Evolutionary conservation across 2,797 vertebrate genomes (phyloP).

Genomic region (Botia almorhae): DNA sequence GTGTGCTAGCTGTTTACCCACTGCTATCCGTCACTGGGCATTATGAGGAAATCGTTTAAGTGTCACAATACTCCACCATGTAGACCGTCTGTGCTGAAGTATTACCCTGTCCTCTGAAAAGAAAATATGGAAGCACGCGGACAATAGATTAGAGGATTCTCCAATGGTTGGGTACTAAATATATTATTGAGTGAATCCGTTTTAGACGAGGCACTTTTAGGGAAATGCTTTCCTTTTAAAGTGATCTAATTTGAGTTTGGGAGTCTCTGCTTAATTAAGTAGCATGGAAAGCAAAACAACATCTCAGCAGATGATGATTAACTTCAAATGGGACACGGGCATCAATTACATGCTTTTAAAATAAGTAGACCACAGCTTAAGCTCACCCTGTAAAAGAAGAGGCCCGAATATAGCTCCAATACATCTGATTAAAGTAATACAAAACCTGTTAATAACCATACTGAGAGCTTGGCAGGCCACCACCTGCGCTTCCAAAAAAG

Average conservation of each 20-base stretch:
- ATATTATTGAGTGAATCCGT: slow-evolving; percentile 66
- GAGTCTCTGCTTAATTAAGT: slow-evolving; percentile 78
- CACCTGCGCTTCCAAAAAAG: slow-evolving; percentile 62
- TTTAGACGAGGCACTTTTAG: slow-evolving; percentile 62
- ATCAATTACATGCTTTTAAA: slow-evolving; percentile 67
- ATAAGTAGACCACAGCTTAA: slow-evolving; percentile 55
- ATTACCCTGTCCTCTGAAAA: slow-evolving; percentile 32
- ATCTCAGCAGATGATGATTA: slow-evolving; percentile 61
- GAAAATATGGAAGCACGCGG: slow-evolving; percentile 30
- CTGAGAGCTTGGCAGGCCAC: slow-evolving; percentile 70
- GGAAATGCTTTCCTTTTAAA: slow-evolving; percentile 66
- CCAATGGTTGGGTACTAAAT: slow-evolving; percentile 21
- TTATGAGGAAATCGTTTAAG: slow-evolving; percentile 46
- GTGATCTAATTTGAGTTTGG: slow-evolving; percentile 73
- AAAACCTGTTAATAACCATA: slow-evolving; percentile 71
- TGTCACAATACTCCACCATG: slow-evolving; percentile 36
- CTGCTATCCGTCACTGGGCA: slow-evolving; percentile 31
- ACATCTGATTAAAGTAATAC: slow-evolving; percentile 71
- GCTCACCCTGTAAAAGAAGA: slow-evolving; percentile 51
- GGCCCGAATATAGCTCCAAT: slow-evolving; percentile 69
- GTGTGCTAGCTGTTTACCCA: slow-evolving; percentile 40
- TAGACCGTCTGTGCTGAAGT: slow-evolving; percentile 41
- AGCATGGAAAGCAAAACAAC: slow-evolving; percentile 66
- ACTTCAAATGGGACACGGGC: slow-evolving; percentile 67
- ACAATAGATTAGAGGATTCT: slow-evolving; percentile 50